Percentiles rank a stretch among this genome's conserved stretches.
phyloP scores from a whole-genome alignment of 2,888 invertebrate species.

The Chrysomela aeneicollis region DNA sequence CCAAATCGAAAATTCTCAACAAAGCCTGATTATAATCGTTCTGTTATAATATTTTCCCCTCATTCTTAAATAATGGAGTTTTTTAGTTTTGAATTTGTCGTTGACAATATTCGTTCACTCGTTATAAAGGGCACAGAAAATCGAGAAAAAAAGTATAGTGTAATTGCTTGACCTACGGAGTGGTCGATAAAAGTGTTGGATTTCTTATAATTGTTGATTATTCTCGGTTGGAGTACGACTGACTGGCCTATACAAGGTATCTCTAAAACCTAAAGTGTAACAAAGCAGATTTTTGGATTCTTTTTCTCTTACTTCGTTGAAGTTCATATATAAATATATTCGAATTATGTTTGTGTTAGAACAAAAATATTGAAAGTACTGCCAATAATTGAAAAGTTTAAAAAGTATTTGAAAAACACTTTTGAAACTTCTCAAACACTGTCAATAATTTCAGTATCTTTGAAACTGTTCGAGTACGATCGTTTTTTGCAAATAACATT shows the following conservation, averaged over 20 bases:
- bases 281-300: background rate
- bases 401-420: too few species aligned
- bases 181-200: background rate
- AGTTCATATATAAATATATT: too few species aligned
- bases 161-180: slow-evolving; percentile 25
- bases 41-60: background rate
- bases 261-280: background rate
- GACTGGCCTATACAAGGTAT: background rate
- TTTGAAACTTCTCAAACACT: too few species aligned
- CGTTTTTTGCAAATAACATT: too few species aligned
- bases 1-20: slow-evolving; percentile 42
- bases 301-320: background rate
- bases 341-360: too few species aligned
- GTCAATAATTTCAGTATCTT: too few species aligned
- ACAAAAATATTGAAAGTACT: too few species aligned
- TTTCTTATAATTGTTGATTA: background rate
- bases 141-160: slow-evolving; percentile 40
- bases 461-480: too few species aligned
- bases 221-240: background rate
- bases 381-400: too few species aligned
- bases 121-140: slow-evolving; percentile 51
- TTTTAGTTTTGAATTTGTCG: slow-evolving; percentile 21
- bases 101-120: slow-evolving; percentile 52
- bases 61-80: background rate
- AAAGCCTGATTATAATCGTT: background rate